Base-by-base conservation (phyloP, 2,888 invertebrate genomes). In the Andrena camellia region DNA sequence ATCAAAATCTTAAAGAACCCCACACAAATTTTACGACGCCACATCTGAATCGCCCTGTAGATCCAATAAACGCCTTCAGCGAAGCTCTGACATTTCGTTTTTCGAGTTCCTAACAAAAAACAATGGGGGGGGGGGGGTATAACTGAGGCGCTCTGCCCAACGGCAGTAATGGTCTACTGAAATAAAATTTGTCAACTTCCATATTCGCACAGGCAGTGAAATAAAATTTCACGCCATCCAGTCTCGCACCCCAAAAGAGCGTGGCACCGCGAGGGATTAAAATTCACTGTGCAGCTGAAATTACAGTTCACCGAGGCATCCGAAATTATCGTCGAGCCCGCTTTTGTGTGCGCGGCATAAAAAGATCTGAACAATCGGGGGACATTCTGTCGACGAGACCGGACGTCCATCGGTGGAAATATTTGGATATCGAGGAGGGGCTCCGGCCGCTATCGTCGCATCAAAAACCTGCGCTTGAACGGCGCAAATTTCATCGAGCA, bases 401-500 rank as follows among this genome's bases (percentile, higher is more conserved):
- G 23, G 35, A 33, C 17, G 50, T 10, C 35, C 17, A 48, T 60
- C 23, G 31, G 63, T 23, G n/a, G 31, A 69, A 75, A 81, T 75
- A 59, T 68, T 75, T 63, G 60, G 3, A 48, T 57, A 57, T 52
- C 50, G 29, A 20, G 48, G 42, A 42, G 42, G 17, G 42, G 29
- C 10, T 31, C 26, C 68, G 60, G 3, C 42, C n/a, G 2, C 23
- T 20, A 64, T 48, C 57, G 17, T 26, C 17, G 57, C 54, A 13
- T 31, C 68, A 54, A 60, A 42, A 60, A 35, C 20, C 69, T 70
- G 54, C 69, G 69, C 60, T 73, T 82, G 20, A 35, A 63, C 62
- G 54, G 62, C 52, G 63, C 35, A 83, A 83, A 82, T 83, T 83
- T 82, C 67, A 83, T 71, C 63, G 48, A 62, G 59, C 68, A n/a